Conservation (phyloP, 2,888 invertebrate genomes). For the Papilio gigon region DNA sequence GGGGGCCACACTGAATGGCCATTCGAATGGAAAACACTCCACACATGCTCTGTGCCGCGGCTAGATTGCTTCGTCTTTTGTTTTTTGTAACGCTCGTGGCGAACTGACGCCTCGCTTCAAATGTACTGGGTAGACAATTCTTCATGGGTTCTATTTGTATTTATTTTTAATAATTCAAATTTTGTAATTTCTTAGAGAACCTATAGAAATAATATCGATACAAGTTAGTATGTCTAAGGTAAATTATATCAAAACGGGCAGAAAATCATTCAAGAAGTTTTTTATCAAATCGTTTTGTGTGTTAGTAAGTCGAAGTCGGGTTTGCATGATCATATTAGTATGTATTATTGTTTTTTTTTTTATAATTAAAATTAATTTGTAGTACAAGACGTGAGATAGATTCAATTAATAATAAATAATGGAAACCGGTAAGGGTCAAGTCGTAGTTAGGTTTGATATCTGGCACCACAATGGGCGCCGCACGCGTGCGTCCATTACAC, state of each 20-base stretch:
- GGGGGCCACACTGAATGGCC: slow-evolving; percentile 58
- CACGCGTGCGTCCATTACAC: slow-evolving; percentile 69
- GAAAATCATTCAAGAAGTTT: too few species aligned
- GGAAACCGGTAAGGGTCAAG: slow-evolving; percentile 47
- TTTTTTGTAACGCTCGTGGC: slow-evolving; percentile 27
- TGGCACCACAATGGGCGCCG: slow-evolving; percentile 61
- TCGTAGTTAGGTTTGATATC: slow-evolving; percentile 50
- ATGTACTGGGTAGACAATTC: neutral
- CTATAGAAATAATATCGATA: too few species aligned
- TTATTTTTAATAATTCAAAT: neutral
- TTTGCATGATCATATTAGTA: neutral
- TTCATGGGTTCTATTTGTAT: neutral
- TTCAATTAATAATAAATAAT: slow-evolving; percentile 42
- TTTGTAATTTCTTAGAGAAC: neutral
- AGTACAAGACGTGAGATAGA: slow-evolving; percentile 19
- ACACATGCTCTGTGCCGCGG: slow-evolving; percentile 29
- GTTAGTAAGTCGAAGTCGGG: neutral
- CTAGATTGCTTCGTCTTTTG: slow-evolving; percentile 17
- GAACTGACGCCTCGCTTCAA: slow-evolving; percentile 20
- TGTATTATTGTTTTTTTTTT: too few species aligned
- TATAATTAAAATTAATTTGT: too few species aligned
- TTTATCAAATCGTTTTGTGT: too few species aligned
- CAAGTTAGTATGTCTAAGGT: too few species aligned
- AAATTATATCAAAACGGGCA: too few species aligned
- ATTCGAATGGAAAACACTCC: slow-evolving; percentile 66